Evolutionary conservation across 2,888 invertebrate species (phyloP), one percentile per base, ranked within the genome.

Genomic region (Diaphora mendica): DNA sequence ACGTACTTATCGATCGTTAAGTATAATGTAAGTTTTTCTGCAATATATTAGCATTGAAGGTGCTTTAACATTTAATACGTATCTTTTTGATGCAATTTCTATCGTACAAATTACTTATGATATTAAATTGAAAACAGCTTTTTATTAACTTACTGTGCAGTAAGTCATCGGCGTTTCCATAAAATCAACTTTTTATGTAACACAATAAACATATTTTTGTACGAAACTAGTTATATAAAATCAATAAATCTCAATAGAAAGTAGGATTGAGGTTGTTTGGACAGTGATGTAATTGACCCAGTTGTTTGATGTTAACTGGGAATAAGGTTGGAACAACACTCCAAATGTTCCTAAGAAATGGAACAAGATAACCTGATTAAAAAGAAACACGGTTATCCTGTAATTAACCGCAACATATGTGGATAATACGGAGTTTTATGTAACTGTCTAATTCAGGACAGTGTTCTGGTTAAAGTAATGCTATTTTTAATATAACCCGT

Each of bases 301-400:
- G 39, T 79, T 68, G 76, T 55, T 71, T 68, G 62, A 64, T 71
- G 72, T 72, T 42, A 33, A 51, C 75, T 77, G 66, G 79, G 66
- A 88, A 83, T 80, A 84, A 89, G 92, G 90, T 91, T 89, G 85
- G 79, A 84, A 89, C 91, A 91, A 93, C 91, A 91, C 81, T 39
- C 81, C 77, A 74, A 80, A 85, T 88, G 79, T 85, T 91, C 88
- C 89, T 70, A 79, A 83, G 89, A 90, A 91, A 88, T 79, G 81
- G 85, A 83, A 84, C 71, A 82, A 74, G 80, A 86, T 91, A 82
- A 91, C 92, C 93, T 84, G 88, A 92, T 91, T 91, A 88, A 74
- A 77, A 67, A 82, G 80, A 84, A 92, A 93, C 91, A 91, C 93
- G 94, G 95, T 94, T 91, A 92, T 89, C 88, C 85, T 85, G 84